Evolutionary conservation across 2,797 vertebrate genomes (phyloP).

Genomic region (Paramormyrops hopkinsi): DNA sequence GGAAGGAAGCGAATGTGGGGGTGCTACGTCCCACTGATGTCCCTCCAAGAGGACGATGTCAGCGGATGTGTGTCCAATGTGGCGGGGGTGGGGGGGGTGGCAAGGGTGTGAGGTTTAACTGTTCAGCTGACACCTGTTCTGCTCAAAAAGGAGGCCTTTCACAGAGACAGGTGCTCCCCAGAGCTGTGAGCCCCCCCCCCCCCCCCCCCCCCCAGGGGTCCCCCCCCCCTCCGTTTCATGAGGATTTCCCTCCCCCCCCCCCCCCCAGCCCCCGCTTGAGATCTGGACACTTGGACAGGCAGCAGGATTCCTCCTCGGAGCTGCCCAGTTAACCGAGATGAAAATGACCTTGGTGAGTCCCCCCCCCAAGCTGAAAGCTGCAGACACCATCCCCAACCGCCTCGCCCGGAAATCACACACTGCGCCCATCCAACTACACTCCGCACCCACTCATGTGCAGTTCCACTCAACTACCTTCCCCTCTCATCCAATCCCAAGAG

Average conservation of each 20-base stretch:
- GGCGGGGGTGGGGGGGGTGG: slow-evolving; percentile 20
- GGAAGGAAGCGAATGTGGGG: slow-evolving; percentile 51
- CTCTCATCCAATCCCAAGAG: not conserved
- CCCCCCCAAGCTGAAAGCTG: not conserved
- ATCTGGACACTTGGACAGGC: not conserved
- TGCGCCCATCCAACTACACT: not conserved
- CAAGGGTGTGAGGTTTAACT: slow-evolving; percentile 45
- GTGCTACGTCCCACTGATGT: slow-evolving; percentile 38
- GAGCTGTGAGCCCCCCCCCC: not conserved
- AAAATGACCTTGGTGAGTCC: not conserved
- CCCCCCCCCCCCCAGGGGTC: not conserved
- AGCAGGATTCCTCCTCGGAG: not conserved
- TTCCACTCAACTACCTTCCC: not conserved
- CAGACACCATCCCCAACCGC: not conserved
- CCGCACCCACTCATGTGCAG: not conserved
- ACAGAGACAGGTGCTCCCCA: slow-evolving; percentile 63
- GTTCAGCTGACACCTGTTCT: slow-evolving; percentile 61
- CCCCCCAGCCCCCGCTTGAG: not conserved
- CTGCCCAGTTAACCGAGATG: not conserved
- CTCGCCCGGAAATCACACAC: not conserved
- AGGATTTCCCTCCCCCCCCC: not conserved
- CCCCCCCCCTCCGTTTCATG: not conserved
- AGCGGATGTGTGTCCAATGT: slow-evolving; percentile 36
- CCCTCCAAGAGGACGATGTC: slow-evolving; percentile 45
- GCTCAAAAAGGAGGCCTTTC: slow-evolving; percentile 63